Evolutionary conservation across 2,888 invertebrate genomes (phyloP), one percentile per base, ranked within the genome.

Genomic region (Macrophya alboannulata): DNA sequence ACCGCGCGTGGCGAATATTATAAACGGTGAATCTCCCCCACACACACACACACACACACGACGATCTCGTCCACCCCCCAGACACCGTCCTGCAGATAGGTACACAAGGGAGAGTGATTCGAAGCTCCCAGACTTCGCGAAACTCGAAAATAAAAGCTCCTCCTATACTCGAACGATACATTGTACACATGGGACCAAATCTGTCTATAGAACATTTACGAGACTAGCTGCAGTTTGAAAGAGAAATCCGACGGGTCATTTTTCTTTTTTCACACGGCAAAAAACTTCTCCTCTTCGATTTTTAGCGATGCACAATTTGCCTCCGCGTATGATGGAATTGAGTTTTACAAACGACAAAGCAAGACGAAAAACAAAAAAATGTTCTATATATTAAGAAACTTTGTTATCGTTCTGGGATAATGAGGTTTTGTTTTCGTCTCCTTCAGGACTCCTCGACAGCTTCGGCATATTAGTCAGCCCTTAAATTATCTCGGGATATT

Each of bases 141-240:
- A 59, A 59, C 81, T 51, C 59, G 81, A 81, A 81, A 81, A 62
- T 81, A 81, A 43, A 43, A 81, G 81, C n/a, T 81, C 43, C 81
- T 76, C 8, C 31, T 31, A 3, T 10, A 9, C 51, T 77, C 12
- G 21, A 43, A 74, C 72, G 21, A 81, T 81, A 81, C 79, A 51
- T 81, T 21, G 15, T 81, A 62, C 62, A 43, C 62, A 21, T 43
- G 81, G 81, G 81, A 62, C 62, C 81, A 81, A 25, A 81, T 62
- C 79, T 62, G 43, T 81, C 79, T 40, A 31, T 59, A 21, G 62
- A 12, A 79, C 37, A n/a, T 40, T 3, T n/a, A 55, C 43, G 40
- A 40, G 43, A 59, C 37, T 43, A 12, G 59, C 62, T 62, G 62
- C 21, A 43, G 12, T 15, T 77, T 9, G 43, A 17, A 72, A 15